Evolutionary conservation across 2,113 vertebrate species (phyloP), one percentile per base, ranked within the genome.

Genomic region (Hippocampus zosterae): DNA sequence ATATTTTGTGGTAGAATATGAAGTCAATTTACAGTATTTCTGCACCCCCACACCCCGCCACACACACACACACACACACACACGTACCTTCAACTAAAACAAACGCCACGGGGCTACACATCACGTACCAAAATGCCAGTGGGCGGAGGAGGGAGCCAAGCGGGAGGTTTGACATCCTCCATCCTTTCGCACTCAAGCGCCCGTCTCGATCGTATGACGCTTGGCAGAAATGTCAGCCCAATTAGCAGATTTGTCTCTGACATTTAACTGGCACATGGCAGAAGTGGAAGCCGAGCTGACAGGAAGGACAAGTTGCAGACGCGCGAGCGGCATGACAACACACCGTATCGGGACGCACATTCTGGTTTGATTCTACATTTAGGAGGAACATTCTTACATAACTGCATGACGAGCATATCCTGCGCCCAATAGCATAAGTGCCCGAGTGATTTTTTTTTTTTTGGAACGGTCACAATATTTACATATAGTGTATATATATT

Each of bases 211-310:
- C 81, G 86, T 81, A 88, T 73, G 86, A 84, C 37, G 75, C 76
- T 75, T 73, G 10, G 72, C 68, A 68, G 75, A 91, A 92, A 92
- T 92, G 90, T 87, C 91, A 91, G 82, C 63, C 84, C 86, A 90
- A 92, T 91, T 92, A 91, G 86, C 89, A 84, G 85, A 86, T 84
- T 76, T 73, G 71, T 68, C 57, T 82, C 78, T 91, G 88, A 90
- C 90, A 91, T 92, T 92, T 90, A 75, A 82, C 85, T 71, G 85
- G 67, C 69, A 75, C 74, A 70, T 16, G 71, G 83, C 70, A 67
- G 87, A 82, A 81, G 74, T 40, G 66, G 74, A 78, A 60, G 68
- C 63, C 41, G 62, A 16, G 68, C 25, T 78, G 65, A 62, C 67
- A 13, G 74, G 57, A 56, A 21, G 50, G 74, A 72, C 76, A 23